Evolutionary conservation across 2,113 vertebrate species (phyloP), one percentile per base, ranked within the genome.

Genomic region (Trichomycterus rosablanca): DNA sequence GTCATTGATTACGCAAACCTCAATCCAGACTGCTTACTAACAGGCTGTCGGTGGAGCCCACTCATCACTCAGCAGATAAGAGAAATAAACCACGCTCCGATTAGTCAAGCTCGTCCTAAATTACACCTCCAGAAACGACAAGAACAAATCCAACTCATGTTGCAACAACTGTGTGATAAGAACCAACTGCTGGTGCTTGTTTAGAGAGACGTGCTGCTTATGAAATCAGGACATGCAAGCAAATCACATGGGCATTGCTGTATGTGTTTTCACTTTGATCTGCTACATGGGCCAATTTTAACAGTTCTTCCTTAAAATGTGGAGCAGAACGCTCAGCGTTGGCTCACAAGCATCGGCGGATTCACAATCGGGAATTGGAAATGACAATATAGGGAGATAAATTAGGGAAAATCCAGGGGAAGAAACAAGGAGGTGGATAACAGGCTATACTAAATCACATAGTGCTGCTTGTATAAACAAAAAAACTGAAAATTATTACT

Each of bases 1-100:
- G n/a, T n/a, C 43, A 30, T 52, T 58, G 50, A 63, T 68, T 71
- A 63, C 63, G 56, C 49, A 74, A 61, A 75, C 70, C 67, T 49
- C 49, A 30, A 49, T 66, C 72, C 34, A 1, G 61, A 57, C 24
- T 43, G 39, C 11, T 71, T 70, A 67, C 62, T 72, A 63, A 28
- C 63, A 34, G 54, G 35, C 61, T 51, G 32, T 18, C 35, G 20
- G 43, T 22, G 44, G 23, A 54, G 45, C 34, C 24, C 37, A 44
- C 19, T 22, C 34, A 57, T 71, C 50, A 18, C 32, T 45, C 12
- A 22, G 14, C 4, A 22, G 23, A 43, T 63, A 57, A 12, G 18
- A 30, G 35, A 55, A 63, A 43, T 46, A 49, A 52, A 58, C 28
- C 46, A 23, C 22, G 40, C 46, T 49, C 8, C 59, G 61, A 58